Evolutionary conservation across 2,888 invertebrate species (phyloP), one percentile per base, ranked within the genome.

Genomic region (Proisotoma minuta): DNA sequence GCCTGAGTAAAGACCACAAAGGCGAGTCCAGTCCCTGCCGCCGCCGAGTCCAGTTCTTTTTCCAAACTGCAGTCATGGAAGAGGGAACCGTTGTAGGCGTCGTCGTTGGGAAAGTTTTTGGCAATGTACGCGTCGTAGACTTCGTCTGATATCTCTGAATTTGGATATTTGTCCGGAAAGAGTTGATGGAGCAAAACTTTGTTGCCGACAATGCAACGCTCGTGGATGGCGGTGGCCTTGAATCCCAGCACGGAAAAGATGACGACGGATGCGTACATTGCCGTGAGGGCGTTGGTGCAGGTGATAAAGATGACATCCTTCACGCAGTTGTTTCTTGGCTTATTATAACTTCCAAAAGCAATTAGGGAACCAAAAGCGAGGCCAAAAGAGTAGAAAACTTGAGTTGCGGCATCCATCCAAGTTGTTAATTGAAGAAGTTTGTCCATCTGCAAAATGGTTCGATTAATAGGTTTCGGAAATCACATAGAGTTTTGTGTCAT

Each of bases 1-100:
- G 95, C 96, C 78, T 96, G 92, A 0, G 96, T 95, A 81, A 96
- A 95, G n/a, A 96, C 92, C 68, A 96, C 94, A 79, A 96, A 96
- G 0, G 95, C 96, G 52, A 96, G 80, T 1, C 96, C 96, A 1
- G 95, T 96, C 52, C 96, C 96, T 80, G 95, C 93, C 28, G 94
- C 95, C 24, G 94, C 95, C 91, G 93, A 77, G 10, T 90, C 85
- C 58, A 92, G 79, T 75, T 91, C 87, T 52, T 84, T 82, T 68
- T 84, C 83, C 74, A 92, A 81, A 73, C 84, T 85, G 76, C 91
- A 92, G 24, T 82, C 82, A 54, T 83, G 82, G 15, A 88, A 71
- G 29, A 18, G 43, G 2, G 57, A 34, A 1, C 40, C 57, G 28
- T 59, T 70, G 18, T 57, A 65, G 34, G 58, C 50, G 18, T 62